Percentiles rank a stretch among this genome's conserved stretches.
Evolutionary conservation across 2,113 vertebrate species (phyloP).

Genomic region (Indicator maculatus): DNA sequence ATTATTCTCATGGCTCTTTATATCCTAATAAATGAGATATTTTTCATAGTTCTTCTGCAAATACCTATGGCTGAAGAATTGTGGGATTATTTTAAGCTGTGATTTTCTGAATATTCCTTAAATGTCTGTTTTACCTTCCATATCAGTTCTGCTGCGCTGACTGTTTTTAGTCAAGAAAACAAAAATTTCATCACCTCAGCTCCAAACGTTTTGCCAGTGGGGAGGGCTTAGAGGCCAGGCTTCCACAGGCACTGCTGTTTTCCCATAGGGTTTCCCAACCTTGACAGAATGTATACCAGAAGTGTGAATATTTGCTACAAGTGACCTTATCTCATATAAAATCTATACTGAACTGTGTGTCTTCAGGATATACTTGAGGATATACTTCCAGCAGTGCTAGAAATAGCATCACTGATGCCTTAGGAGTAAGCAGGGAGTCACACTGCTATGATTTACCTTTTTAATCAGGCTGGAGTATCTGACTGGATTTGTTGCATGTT

Average conservation of each 20-base stretch:
- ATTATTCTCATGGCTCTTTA: background rate
- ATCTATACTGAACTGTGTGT: background rate
- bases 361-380: background rate
- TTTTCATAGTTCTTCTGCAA: background rate
- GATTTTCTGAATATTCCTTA: background rate
- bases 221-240: background rate
- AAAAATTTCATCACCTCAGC: background rate
- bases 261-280: background rate
- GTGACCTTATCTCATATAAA: background rate
- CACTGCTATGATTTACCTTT: background rate
- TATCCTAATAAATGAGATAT: background rate
- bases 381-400: background rate
- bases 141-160: background rate
- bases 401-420: background rate
- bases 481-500: slow-evolving; percentile 27
- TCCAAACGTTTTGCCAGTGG: background rate
- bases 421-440: background rate
- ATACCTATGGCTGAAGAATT: background rate
- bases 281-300: background rate
- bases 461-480: background rate
- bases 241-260: background rate
- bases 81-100: background rate
- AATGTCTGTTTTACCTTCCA: background rate
- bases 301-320: background rate
- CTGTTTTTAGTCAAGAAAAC: background rate